These are phyloP conservation scores for Danionella cerebrum DNA, from an alignment of 2,113 vertebrate species.

Conservation along the genomic window DNA sequence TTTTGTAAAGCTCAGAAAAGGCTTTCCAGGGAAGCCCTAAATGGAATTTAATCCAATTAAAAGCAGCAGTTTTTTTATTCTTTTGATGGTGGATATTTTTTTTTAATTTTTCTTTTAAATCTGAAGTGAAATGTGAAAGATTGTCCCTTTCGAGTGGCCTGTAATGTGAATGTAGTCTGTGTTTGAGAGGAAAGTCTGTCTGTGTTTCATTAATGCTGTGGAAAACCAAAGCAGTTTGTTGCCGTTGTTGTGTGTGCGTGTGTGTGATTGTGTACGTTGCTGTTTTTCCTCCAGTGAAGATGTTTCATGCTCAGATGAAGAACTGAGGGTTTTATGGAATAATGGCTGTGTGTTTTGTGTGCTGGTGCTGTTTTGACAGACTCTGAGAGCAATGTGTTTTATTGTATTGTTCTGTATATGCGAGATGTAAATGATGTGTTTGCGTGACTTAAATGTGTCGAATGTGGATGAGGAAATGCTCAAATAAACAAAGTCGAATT, in stretches of 20 bases:
- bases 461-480: background rate
- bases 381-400: background rate
- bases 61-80: too few relatives aligned
- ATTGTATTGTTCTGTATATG: background rate
- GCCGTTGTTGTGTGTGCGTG: background rate
- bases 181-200: background rate
- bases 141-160: too few relatives aligned
- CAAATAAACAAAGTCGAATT: background rate
- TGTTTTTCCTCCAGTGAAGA: background rate
- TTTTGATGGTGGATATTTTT: background rate
- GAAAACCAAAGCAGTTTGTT: background rate
- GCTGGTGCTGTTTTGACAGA: background rate
- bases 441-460: conserved; percentile 31
- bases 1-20: too few relatives aligned
- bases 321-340: background rate
- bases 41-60: too few relatives aligned
- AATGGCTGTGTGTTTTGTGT: background rate
- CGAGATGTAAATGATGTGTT: conserved; percentile 18
- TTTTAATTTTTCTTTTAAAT: background rate
- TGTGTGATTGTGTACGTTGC: background rate
- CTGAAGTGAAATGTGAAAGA: background rate
- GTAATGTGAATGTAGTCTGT: conserved; percentile 8
- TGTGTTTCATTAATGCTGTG: conserved; percentile 1
- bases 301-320: background rate
- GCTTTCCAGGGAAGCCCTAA: too few relatives aligned